Percentiles rank a stretch among this genome's conserved stretches.
Conservation (phyloP, 2,888 invertebrate species). For the Rutpela maculata region DNA sequence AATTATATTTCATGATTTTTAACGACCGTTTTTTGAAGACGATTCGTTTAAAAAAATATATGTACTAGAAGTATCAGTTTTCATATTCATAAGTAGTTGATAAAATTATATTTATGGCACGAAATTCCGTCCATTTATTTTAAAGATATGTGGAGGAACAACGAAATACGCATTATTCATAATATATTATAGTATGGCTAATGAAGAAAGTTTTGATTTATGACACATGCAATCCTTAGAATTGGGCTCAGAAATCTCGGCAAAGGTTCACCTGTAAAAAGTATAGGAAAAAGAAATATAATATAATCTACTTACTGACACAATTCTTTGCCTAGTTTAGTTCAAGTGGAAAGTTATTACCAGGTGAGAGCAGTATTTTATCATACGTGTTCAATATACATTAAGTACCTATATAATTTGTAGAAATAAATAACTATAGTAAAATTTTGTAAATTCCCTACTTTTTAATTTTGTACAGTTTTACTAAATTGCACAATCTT, state of each 20-base stretch:
- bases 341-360: too few species aligned
- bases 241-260: not conserved
- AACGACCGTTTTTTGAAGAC: too few species aligned
- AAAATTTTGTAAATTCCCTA: constrained; percentile 22
- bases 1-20: too few species aligned
- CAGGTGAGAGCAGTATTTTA: too few species aligned
- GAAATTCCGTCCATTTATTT: not conserved
- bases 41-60: too few species aligned
- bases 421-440: not conserved
- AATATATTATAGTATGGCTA: not conserved
- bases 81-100: not conserved
- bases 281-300: not conserved
- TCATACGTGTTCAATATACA: too few species aligned
- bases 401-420: constrained; percentile 17
- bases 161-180: not conserved
- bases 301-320: not conserved
- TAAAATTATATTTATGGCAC: not conserved
- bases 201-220: too few species aligned
- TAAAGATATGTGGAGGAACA: not conserved
- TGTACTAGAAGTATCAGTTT: too few species aligned
- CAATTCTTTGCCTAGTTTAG: too few species aligned
- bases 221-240: too few species aligned
- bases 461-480: constrained; percentile 39
- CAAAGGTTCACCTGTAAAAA: not conserved
- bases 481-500: constrained; percentile 62